Conservation (phyloP, 2,888 invertebrate species). For the Tipula lateralis region DNA sequence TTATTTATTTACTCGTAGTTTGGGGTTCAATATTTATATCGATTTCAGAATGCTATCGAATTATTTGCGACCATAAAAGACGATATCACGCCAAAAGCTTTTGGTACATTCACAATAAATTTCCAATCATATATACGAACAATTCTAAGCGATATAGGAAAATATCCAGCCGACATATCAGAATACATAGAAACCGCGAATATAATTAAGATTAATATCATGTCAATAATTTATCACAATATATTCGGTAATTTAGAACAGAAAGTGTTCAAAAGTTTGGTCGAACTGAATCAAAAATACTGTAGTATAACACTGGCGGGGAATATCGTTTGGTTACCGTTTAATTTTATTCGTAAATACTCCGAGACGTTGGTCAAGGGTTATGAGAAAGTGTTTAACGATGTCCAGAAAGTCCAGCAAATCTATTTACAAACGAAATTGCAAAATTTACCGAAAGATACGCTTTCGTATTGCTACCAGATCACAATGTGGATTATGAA, state of each 20-base stretch:
- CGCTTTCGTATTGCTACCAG: constrained; percentile 50
- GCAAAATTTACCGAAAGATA: constrained; percentile 59
- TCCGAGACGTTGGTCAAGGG: constrained; percentile 54
- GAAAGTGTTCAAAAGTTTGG: constrained; percentile 65
- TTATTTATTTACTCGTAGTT: constrained; percentile 26
- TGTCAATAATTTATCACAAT: constrained; percentile 63
- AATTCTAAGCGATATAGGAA: constrained; percentile 39
- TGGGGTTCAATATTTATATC: neutral
- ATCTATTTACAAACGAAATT: constrained; percentile 55
- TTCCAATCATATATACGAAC: constrained; percentile 42
- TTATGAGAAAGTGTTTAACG: constrained; percentile 46
- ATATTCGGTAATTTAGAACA: constrained; percentile 74
- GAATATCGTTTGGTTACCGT: constrained; percentile 80
- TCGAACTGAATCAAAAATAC: constrained; percentile 74
- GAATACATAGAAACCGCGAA: constrained; percentile 57
- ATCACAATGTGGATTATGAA: constrained; percentile 60
- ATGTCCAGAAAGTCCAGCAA: constrained; percentile 52
- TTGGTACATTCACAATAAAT: constrained; percentile 42
- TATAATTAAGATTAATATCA: constrained; percentile 60
- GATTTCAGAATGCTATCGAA: constrained; percentile 39
- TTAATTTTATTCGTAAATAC: constrained; percentile 67
- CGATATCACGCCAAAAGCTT: constrained; percentile 38
- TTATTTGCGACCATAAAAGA: constrained; percentile 40
- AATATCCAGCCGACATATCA: constrained; percentile 59
- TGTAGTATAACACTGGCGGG: constrained; percentile 75